phyloP scores from a whole-genome alignment of 2,113 vertebrate genomes.

The Ceyx cyanopectus region DNA sequence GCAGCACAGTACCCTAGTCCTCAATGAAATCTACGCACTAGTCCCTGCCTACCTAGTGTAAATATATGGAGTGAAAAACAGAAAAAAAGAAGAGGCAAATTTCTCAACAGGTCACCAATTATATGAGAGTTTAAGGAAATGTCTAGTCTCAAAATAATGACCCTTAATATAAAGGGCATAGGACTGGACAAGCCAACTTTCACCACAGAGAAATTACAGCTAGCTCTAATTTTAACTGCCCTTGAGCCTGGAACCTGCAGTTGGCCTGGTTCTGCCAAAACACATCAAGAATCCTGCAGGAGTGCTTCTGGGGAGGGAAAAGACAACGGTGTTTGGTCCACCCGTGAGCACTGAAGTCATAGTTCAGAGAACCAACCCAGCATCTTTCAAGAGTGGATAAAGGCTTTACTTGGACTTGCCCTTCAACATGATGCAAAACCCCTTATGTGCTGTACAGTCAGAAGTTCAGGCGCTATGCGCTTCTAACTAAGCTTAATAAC shows the following conservation, averaged over 20 bases:
- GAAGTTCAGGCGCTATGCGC: neutral
- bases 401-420: neutral
- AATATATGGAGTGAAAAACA: neutral
- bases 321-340: neutral
- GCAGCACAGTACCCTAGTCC: neutral
- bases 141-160: neutral
- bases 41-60: neutral
- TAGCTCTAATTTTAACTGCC: neutral
- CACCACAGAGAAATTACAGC: neutral
- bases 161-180: neutral
- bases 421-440: neutral
- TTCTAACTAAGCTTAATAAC: neutral
- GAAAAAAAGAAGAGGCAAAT: neutral
- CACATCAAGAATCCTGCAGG: neutral
- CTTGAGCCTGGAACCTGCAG: neutral
- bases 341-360: neutral
- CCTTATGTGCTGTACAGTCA: neutral
- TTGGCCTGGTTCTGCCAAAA: slow-evolving; percentile 2
- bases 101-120: neutral
- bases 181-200: neutral
- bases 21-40: neutral
- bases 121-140: neutral
- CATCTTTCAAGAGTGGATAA: neutral
- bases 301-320: neutral
- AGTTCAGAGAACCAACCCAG: neutral